Evolutionary conservation across 2,888 invertebrate genomes (phyloP), one percentile per base, ranked within the genome.

Genomic region (Lymantria dispar): DNA sequence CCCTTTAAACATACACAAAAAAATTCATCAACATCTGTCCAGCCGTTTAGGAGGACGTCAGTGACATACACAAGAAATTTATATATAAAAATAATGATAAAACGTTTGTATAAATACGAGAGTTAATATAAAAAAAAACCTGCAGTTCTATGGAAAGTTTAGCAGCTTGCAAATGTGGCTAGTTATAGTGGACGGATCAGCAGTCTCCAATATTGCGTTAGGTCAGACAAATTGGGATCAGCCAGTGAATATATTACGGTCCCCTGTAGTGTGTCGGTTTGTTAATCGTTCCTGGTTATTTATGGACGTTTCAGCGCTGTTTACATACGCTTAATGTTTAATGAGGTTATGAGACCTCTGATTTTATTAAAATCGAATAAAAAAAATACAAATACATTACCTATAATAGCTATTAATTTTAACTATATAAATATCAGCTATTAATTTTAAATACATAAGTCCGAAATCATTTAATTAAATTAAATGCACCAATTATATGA

Each of bases 221-320:
- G 87, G 86, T 86, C 86, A 82, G 89, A 90, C 89, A 90, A 89
- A 90, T 90, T 89, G 89, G 86, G 86, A 87, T 85, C 88, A 85
- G 83, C 78, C 75, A 85, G 83, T 82, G 88, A 89, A 90, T 90
- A 90, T 88, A 90, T 90, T 90, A 88, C 87, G 83, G 84, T 84
- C 77, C 74, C 76, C 78, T 66, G 79, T 76, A 76, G 82, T 78
- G 76, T 83, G 83, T 85, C 80, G 86, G 86, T 85, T 85, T 87
- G 89, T 89, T 90, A 89, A 90, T 88, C 88, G 90, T 81, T 79
- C 71, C 73, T 72, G 65, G 86, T 90, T 90, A 89, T 90, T 89
- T 90, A 90, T 87, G 67, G 54, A 56, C 52, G 61, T 56, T 78
- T 76, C 71, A 67, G 22, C 2, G 72, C 70, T 73, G 72, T 76